Conservation (phyloP, 2,113 vertebrate genomes). For the Ivindomyrus marchei region DNA sequence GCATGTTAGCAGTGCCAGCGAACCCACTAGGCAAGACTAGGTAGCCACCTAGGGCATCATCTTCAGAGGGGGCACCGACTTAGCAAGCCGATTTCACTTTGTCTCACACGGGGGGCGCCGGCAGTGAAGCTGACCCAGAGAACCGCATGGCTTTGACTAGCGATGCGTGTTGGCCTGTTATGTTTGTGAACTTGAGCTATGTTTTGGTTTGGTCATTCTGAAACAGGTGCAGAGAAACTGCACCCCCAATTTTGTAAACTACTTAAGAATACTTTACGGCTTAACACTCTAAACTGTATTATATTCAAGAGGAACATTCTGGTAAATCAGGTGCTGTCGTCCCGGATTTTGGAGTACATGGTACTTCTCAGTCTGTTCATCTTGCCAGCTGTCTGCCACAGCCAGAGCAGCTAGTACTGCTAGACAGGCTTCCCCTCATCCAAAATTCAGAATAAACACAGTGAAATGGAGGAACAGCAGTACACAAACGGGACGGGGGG, state of each 20-base stretch:
- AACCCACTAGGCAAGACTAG: not conserved
- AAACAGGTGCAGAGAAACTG: not conserved
- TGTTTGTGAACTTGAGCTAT: not conserved
- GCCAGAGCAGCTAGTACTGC: not conserved
- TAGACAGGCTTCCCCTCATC: slow-evolving; percentile 8
- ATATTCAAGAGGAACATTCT: not conserved
- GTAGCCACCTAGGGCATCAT: not conserved
- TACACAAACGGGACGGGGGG: slow-evolving; percentile 4
- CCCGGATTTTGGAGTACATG: not conserved
- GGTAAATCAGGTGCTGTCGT: not conserved
- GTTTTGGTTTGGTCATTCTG: not conserved
- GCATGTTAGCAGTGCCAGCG: not conserved
- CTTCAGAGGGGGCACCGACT: not conserved
- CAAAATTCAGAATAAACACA: slow-evolving; percentile 19
- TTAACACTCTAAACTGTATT: not conserved
- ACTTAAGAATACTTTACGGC: not conserved
- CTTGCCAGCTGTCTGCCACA: not conserved
- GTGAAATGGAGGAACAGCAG: not conserved
- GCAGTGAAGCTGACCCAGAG: not conserved
- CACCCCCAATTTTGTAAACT: not conserved
- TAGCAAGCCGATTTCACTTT: not conserved
- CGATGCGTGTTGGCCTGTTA: not conserved
- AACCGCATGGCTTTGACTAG: not conserved
- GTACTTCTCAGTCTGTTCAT: not conserved
- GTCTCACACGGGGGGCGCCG: not conserved